Base-by-base conservation (phyloP, 1,140 invertebrate genomes). In the Bombus superbus region DNA sequence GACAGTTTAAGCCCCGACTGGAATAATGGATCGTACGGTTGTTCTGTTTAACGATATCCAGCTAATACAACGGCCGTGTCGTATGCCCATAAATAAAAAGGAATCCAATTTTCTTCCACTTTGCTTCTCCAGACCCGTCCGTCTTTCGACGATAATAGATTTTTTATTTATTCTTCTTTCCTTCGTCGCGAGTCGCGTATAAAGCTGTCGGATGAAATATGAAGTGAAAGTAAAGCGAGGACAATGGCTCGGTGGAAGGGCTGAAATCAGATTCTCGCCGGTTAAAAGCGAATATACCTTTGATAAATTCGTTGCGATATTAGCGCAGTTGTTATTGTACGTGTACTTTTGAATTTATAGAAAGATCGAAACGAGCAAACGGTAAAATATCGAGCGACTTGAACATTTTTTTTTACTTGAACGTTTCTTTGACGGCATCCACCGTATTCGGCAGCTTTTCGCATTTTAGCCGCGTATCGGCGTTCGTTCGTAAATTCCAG, bases 21-120 rank as follows among this genome's bases (percentile, higher is more conserved):
- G 40, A 75, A 82, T 89, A 89, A 89, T 85, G 81, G 88, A 81
- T 87, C 78, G 81, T 87, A 82, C 62, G 42, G 78, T 75, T 79
- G 74, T 79, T 82, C 72, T 75, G 62, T 89, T 88, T 88, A 88
- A 88, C 82, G 73, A 88, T 77, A 76, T 69, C 64, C 83, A 38
- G 62, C 28, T 86, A 86, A 89, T 78, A 85, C 38, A 35, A n/a
- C 25, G 38, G 35, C 28, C 79, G 13, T 77, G 32, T 35, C 73
- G 47, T 32, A 9, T 74, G 25, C 44, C 32, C 73, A 71, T 83
- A 86, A 89, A 89, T 89, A 80, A 82, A 66, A 38, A 80, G 38
- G 40, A n/a, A 86, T 81, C 53, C n/a, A 89, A 86, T 88, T 86
- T 82, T 82, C 57, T 71, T 57, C 15, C 68, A 78, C n/a, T 74